Evolutionary conservation across 2,113 vertebrate genomes (phyloP).

Genomic region (Mormyrus lacerda): DNA sequence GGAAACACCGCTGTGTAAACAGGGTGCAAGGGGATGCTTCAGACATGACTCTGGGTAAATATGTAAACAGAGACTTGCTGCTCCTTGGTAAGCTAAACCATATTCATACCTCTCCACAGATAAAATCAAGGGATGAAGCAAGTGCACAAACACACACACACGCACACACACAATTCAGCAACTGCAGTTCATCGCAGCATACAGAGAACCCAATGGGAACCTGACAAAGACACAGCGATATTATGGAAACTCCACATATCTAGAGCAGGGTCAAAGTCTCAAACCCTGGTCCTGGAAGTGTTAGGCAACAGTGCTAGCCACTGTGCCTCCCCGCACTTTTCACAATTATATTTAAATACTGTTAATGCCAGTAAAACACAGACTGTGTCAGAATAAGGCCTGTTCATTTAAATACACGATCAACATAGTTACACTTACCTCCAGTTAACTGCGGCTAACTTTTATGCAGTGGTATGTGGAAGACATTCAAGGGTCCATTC

Average conservation of each 20-base stretch:
- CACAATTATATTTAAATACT: neutral
- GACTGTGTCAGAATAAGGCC: neutral
- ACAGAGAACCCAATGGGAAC: neutral
- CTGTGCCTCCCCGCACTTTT: no score
- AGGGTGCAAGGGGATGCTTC: neutral
- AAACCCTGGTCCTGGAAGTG: no score
- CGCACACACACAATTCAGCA: neutral
- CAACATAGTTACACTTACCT: neutral
- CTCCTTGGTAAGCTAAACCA: neutral
- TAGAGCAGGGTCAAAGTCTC: no score
- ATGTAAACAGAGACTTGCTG: neutral
- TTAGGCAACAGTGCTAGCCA: no score
- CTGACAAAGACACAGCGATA: neutral
- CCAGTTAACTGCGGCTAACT: neutral
- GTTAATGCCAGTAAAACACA: neutral
- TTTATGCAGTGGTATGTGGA: neutral
- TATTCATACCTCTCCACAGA: neutral
- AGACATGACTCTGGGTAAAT: neutral
- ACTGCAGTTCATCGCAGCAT: neutral
- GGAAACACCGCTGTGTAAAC: neutral
- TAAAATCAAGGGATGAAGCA: neutral
- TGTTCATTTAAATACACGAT: neutral
- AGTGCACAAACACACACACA: neutral
- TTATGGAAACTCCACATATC: neutral
- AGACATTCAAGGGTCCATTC: neutral